Evolutionary conservation across 92 coral and sea anemone genomes (phyloP).

Genomic region (Zoanthus solanderi): DNA sequence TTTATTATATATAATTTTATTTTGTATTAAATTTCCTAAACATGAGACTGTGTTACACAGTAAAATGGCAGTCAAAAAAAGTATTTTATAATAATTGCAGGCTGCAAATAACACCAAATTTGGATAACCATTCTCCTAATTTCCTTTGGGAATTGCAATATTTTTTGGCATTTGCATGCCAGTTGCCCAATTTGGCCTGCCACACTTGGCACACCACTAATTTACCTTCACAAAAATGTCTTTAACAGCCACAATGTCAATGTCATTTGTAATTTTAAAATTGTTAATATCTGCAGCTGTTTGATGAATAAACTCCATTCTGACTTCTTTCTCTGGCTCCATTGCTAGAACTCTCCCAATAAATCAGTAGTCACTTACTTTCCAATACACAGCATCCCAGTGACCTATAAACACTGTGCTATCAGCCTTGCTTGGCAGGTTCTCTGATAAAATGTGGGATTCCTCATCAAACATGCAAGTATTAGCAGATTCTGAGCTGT

Average conservation of each 20-base stretch:
- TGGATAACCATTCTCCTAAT: too few relatives aligned
- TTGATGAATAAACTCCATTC: constrained; percentile 57
- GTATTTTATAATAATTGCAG: too few relatives aligned
- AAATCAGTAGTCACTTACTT: constrained; percentile 54
- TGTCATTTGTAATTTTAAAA: constrained; percentile 53
- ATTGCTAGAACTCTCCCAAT: constrained; percentile 43
- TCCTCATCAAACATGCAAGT: constrained; percentile 36
- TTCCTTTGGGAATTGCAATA: too few relatives aligned
- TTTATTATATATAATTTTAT: too few relatives aligned
- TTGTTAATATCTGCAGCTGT: constrained; percentile 46
- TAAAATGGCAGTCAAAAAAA: too few relatives aligned
- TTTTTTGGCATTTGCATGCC: too few relatives aligned
- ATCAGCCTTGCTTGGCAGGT: constrained; percentile 32
- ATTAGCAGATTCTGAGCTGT: constrained; percentile 43
- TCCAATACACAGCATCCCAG: constrained; percentile 62
- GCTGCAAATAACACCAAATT: too few relatives aligned
- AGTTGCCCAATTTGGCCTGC: too few relatives aligned
- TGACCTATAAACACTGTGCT: constrained; percentile 55
- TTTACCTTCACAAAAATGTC: constrained; percentile 42
- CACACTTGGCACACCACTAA: constrained; percentile 17
- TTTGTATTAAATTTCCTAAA: too few relatives aligned
- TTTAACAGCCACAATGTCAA: constrained; percentile 45
- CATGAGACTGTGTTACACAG: too few relatives aligned
- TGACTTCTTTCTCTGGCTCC: constrained; percentile 53
- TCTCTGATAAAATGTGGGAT: constrained; percentile 33